phyloP scores from a whole-genome alignment of 2,113 vertebrate genomes.

The Podarcis raffonei region DNA sequence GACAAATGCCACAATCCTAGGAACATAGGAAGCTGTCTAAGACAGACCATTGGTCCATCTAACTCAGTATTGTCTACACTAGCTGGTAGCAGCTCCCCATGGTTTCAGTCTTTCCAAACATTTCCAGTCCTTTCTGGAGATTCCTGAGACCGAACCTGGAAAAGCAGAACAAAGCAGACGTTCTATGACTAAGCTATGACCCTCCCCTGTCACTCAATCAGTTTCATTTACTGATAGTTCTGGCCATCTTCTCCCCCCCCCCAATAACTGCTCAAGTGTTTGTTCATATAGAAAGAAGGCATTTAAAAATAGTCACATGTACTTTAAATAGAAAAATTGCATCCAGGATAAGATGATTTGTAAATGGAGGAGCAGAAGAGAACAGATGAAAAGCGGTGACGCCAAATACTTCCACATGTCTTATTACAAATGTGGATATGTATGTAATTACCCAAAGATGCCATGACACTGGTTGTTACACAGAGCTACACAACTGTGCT shows the following conservation, averaged over 20 bases:
- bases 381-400: not conserved
- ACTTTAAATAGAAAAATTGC: not conserved
- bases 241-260: not conserved
- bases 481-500: not conserved
- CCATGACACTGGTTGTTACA: not conserved
- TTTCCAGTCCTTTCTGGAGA: too few species aligned
- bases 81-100: too few species aligned
- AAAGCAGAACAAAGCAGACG: too few species aligned
- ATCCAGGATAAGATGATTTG: not conserved
- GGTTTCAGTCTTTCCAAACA: too few species aligned
- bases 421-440: not conserved
- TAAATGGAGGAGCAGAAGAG: not conserved
- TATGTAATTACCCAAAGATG: not conserved
- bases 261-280: too few species aligned
- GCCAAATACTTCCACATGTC: not conserved
- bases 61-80: too few species aligned
- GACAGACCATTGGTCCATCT: too few species aligned
- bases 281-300: not conserved
- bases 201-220: not conserved
- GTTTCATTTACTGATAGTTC: not conserved
- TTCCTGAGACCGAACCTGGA: too few species aligned
- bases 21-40: too few species aligned
- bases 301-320: not conserved
- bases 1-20: not conserved
- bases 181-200: too few species aligned